Evolutionary conservation across 2,888 invertebrate genomes (phyloP).

Genomic region (Drosophila hawaiiensis): DNA sequence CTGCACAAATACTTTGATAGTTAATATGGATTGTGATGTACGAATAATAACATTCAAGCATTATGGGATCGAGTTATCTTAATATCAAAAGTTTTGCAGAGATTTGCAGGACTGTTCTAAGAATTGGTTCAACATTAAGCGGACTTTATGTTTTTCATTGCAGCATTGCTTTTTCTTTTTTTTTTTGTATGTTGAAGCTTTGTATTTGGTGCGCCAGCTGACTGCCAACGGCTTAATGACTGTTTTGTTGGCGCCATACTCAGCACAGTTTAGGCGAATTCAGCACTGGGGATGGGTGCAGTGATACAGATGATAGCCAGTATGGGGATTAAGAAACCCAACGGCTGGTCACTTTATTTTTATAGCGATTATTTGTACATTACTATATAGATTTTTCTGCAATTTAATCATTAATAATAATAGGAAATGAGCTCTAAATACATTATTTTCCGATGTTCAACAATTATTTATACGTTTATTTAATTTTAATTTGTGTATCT

Average conservation of each 20-base stretch:
- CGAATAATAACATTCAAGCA: neutral
- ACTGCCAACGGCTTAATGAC: conserved; percentile 63
- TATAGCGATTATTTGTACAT: neutral
- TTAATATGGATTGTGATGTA: neutral
- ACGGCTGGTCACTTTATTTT: neutral
- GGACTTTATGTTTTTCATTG: conserved; percentile 8
- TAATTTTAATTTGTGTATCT: neutral
- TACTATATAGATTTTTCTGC: neutral
- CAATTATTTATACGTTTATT: neutral
- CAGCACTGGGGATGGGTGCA: conserved; percentile 1
- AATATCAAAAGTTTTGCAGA: neutral
- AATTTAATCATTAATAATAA: neutral
- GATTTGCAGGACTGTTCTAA: neutral
- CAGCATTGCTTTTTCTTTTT: neutral
- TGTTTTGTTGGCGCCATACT: conserved; percentile 63
- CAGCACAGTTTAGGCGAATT: conserved; percentile 21
- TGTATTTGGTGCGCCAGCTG: conserved; percentile 19
- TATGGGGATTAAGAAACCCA: conserved; percentile 13
- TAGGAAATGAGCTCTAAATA: neutral
- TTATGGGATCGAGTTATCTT: neutral
- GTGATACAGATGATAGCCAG: conserved; percentile 19
- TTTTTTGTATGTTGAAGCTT: conserved; percentile 8
- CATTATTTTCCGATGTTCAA: neutral
- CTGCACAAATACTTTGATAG: neutral
- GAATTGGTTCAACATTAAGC: conserved; percentile 9